A percentile compares a stretch with the other conserved stretches of the same genome.
Conservation (phyloP, 1,140 invertebrate genomes). For the Halictus rubicundus region DNA sequence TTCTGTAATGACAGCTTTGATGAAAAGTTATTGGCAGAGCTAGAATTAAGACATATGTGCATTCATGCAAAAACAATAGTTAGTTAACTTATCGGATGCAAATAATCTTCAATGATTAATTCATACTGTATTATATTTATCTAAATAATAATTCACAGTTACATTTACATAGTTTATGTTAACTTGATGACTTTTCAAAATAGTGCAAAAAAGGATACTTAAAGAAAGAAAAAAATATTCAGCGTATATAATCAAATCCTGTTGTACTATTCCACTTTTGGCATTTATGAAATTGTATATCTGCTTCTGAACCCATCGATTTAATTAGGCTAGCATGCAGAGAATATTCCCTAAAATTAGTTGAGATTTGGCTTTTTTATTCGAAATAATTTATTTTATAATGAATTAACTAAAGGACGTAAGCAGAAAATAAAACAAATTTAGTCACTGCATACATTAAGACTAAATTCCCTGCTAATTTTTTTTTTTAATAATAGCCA, state of each 20-base stretch:
- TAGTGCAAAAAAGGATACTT: not conserved
- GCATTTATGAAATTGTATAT: slow-evolving; percentile 20
- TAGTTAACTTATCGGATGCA: slow-evolving; percentile 6
- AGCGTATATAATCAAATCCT: not conserved
- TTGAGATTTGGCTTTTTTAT: no score
- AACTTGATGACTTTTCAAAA: not conserved
- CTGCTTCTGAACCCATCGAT: slow-evolving; percentile 9
- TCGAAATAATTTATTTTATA: not conserved
- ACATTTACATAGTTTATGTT: slow-evolving; percentile 37
- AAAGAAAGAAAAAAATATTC: not conserved
- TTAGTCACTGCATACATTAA: no score
- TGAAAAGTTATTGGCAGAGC: slow-evolving; percentile 3
- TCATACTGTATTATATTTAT: slow-evolving; percentile 51
- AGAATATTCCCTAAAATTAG: not conserved
- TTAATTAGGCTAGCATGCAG: not conserved
- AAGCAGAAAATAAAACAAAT: not conserved
- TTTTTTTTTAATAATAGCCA: not conserved
- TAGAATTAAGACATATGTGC: slow-evolving; percentile 27
- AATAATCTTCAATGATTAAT: slow-evolving; percentile 27
- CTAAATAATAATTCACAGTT: slow-evolving; percentile 46
- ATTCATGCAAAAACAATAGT: slow-evolving; percentile 26
- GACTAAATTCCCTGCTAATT: not conserved
- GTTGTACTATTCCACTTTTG: slow-evolving; percentile 9
- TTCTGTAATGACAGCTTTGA: slow-evolving; percentile 42
- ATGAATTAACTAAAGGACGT: not conserved